Evolutionary conservation across 2,113 vertebrate species (phyloP).

Genomic region (Mixornis gularis): DNA sequence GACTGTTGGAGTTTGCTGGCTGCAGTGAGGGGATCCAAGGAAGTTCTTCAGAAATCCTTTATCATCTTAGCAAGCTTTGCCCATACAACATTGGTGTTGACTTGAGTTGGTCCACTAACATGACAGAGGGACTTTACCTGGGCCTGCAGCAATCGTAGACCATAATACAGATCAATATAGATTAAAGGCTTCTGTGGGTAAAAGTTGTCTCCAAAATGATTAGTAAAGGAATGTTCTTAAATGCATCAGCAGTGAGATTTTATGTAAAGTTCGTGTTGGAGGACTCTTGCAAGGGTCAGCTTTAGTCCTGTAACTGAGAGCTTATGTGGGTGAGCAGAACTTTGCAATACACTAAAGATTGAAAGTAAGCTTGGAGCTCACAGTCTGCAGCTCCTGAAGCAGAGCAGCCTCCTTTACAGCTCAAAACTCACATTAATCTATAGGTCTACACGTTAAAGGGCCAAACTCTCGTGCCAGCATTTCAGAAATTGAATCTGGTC

Average conservation of each 20-base stretch:
- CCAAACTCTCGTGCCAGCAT: background rate
- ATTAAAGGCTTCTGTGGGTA: background rate
- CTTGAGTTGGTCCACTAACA: background rate
- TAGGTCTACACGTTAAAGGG: background rate
- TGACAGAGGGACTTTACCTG: background rate
- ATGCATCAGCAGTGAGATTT: background rate
- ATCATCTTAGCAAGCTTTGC: background rate
- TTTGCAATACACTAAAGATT: background rate
- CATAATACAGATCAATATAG: background rate
- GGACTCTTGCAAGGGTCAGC: background rate
- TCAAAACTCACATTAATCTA: fast-evolving
- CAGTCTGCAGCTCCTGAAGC: background rate
- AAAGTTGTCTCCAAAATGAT: background rate
- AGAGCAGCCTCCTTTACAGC: background rate
- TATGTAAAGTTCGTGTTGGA: background rate
- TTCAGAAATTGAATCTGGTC: background rate
- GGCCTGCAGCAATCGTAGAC: background rate
- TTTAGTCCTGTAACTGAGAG: background rate
- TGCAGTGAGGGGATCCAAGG: background rate
- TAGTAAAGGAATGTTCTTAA: background rate
- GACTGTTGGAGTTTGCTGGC: background rate
- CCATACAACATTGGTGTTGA: background rate
- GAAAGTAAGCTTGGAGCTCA: background rate
- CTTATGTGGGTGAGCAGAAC: background rate
- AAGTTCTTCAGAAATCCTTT: background rate